Conservation (phyloP, 2,797 vertebrate genomes). For the Margarornis squamiger region DNA sequence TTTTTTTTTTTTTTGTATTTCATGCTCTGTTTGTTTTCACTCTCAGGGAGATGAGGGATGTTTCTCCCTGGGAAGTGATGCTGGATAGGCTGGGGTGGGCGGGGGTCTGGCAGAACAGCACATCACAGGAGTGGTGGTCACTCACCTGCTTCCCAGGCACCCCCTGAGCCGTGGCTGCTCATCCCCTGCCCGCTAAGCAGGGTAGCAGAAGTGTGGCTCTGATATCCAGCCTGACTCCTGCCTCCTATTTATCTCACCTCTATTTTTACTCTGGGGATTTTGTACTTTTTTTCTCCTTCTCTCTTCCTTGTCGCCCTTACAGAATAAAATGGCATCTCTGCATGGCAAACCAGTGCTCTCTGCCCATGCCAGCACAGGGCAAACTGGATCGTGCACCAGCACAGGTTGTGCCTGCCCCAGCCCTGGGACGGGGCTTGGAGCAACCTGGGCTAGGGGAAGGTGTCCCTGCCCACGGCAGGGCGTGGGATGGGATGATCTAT, state of each 20-base stretch:
- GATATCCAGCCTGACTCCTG: background rate
- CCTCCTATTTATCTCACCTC: background rate
- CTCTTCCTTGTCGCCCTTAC: background rate
- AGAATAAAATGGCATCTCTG: background rate
- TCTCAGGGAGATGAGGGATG: slow-evolving; percentile 17
- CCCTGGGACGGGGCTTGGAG: background rate
- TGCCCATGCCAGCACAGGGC: background rate
- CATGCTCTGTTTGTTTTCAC: slow-evolving; percentile 55
- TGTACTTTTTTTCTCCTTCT: background rate
- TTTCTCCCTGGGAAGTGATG: background rate
- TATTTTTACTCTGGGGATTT: background rate
- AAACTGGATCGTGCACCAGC: background rate
- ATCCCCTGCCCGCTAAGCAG: background rate
- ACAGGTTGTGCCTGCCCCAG: background rate
- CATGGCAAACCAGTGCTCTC: background rate
- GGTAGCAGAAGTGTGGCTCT: background rate
- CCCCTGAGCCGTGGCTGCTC: background rate
- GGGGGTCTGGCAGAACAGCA: background rate
- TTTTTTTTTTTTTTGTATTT: background rate
- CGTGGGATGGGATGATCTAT: background rate
- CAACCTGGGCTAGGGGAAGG: rapidly evolving
- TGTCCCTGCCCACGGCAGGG: background rate
- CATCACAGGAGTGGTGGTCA: background rate
- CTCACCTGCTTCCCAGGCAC: background rate
- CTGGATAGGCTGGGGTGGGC: background rate